Percentiles rank a stretch among this genome's conserved stretches.
These are phyloP conservation scores for Macaria notata DNA, from an alignment of 2,888 invertebrate species.

Conservation along the genomic window DNA sequence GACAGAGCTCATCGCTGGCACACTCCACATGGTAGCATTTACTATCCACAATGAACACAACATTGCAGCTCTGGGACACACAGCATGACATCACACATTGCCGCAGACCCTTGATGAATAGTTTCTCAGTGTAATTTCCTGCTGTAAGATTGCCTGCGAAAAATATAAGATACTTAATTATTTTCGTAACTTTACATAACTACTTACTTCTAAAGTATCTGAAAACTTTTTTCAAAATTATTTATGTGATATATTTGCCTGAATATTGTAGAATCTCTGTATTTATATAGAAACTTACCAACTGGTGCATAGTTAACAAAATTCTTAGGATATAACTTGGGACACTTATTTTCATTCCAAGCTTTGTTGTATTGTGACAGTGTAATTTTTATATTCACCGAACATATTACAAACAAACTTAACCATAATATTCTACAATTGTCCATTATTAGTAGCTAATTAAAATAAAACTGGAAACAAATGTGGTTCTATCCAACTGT, in stretches of 20 bases:
- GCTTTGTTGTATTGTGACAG: slow-evolving; percentile 67
- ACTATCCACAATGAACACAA: slow-evolving; percentile 88
- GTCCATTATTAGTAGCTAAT: slow-evolving; percentile 37
- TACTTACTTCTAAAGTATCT: neutral
- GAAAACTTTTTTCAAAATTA: neutral
- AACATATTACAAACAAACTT: slow-evolving; percentile 48
- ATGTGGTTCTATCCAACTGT: slow-evolving; percentile 1
- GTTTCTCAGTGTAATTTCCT: slow-evolving; percentile 81
- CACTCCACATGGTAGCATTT: slow-evolving; percentile 91
- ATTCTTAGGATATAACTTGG: slow-evolving; percentile 78
- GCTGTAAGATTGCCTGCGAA: slow-evolving; percentile 77
- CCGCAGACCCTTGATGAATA: slow-evolving; percentile 71
- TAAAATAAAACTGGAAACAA: neutral
- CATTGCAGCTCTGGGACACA: slow-evolving; percentile 86
- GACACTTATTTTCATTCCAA: slow-evolving; percentile 78
- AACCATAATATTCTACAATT: slow-evolving; percentile 37
- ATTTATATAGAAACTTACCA: slow-evolving; percentile 66
- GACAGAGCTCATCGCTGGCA: slow-evolving; percentile 86
- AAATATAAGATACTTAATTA: neutral
- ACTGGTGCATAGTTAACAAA: slow-evolving; percentile 81
- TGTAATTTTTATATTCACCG: slow-evolving; percentile 51
- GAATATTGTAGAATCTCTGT: neutral
- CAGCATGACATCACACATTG: slow-evolving; percentile 87
- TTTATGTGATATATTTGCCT: neutral
- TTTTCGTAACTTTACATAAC: neutral